Conservation (phyloP, 2,888 invertebrate genomes). For the Apeira syringaria region DNA sequence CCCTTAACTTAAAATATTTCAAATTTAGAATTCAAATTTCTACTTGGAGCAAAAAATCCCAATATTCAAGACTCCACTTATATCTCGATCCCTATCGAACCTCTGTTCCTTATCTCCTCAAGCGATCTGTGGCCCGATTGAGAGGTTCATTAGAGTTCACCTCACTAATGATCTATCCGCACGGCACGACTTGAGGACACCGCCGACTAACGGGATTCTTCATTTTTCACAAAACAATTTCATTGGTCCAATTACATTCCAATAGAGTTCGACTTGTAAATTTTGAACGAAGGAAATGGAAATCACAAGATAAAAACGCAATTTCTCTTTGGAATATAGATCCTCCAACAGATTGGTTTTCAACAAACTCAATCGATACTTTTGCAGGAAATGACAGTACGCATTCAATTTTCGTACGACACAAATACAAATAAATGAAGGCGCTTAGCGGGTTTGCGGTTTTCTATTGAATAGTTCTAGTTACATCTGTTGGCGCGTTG, state of each 20-base stretch:
- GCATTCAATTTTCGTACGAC: conserved; percentile 7
- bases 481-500: conserved; percentile 16
- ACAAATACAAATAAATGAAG: conserved; percentile 13
- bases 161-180: conserved; percentile 66
- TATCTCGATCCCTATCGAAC: conserved; percentile 45
- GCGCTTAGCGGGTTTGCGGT: conserved; percentile 16
- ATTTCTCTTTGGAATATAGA: conserved; percentile 14
- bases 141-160: conserved; percentile 73
- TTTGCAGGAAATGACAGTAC: conserved; percentile 5
- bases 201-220: conserved; percentile 36
- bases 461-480: conserved; percentile 19
- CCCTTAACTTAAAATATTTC: too few relatives aligned
- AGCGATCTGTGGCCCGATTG: conserved; percentile 49
- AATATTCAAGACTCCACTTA: conserved; percentile 43
- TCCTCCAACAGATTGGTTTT: conserved; percentile 13
- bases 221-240: conserved; percentile 36
- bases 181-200: conserved; percentile 36
- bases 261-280: conserved; percentile 13
- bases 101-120: conserved; percentile 44
- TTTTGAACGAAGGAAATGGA: conserved; percentile 13
- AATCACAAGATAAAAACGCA: conserved; percentile 14
- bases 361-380: conserved; percentile 8
- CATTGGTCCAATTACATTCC: conserved; percentile 30
- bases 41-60: too few relatives aligned
- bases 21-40: too few relatives aligned